These are phyloP conservation scores for Acanthis flammea DNA, from an alignment of 2,797 vertebrate genomes.

Conservation along the genomic window DNA sequence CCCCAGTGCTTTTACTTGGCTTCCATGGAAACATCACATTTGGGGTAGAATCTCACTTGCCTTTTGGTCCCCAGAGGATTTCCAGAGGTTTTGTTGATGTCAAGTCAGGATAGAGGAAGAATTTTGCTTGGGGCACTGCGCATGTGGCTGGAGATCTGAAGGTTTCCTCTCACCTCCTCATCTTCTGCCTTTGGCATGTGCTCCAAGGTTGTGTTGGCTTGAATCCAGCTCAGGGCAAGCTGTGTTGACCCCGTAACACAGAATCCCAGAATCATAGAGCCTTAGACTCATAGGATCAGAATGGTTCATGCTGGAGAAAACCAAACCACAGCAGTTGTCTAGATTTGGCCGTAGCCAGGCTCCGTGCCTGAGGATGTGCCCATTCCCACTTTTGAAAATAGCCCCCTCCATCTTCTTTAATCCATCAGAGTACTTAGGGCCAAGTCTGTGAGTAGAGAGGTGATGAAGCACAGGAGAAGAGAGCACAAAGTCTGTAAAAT, in stretches of 20 bases:
- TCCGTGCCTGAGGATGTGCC: background rate
- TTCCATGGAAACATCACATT: background rate
- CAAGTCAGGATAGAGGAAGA: background rate
- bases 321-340: background rate
- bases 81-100: background rate
- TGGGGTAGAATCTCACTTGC: background rate
- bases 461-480: background rate
- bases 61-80: background rate
- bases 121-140: background rate
- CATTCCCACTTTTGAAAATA: background rate
- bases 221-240: background rate
- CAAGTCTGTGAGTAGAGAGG: background rate
- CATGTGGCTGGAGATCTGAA: background rate
- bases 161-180: background rate
- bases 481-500: constrained; percentile 13
- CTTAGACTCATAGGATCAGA: background rate
- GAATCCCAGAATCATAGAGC: background rate
- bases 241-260: background rate
- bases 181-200: background rate
- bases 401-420: background rate
- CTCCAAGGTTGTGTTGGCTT: background rate
- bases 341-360: background rate
- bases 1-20: background rate
- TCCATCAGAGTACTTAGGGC: background rate
- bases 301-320: background rate